Evolutionary conservation across 2,797 vertebrate species (phyloP).

Genomic region (Chaetophractus vellerosus): DNA sequence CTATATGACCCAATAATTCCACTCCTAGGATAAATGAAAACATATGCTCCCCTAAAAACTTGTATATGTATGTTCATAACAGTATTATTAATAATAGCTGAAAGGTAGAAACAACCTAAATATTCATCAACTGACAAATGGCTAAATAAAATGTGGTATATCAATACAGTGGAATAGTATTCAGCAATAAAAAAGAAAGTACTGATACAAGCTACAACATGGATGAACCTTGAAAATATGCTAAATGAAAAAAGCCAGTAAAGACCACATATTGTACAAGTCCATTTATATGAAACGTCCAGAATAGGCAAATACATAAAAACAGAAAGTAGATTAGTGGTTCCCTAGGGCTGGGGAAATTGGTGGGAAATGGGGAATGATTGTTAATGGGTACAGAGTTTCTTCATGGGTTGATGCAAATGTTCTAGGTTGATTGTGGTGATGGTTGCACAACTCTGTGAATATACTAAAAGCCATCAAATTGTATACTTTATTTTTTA

Average conservation of each 20-base stretch:
- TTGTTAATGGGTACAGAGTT: neutral
- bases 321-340: slow-evolving; percentile 28
- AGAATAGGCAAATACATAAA: slow-evolving; percentile 25
- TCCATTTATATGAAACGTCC: slow-evolving; percentile 25
- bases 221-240: neutral
- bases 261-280: slow-evolving; percentile 6
- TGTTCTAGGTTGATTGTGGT: neutral
- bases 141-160: neutral
- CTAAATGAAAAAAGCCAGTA: slow-evolving; percentile 53
- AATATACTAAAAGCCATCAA: slow-evolving; percentile 44
- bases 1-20: slow-evolving; percentile 47
- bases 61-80: slow-evolving; percentile 45
- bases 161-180: slow-evolving; percentile 20
- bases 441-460: neutral
- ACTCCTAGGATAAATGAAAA: slow-evolving; percentile 50
- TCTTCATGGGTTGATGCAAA: slow-evolving; percentile 25
- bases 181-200: slow-evolving; percentile 64
- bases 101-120: slow-evolving; percentile 62
- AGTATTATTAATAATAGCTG: slow-evolving; percentile 49
- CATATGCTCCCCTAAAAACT: slow-evolving; percentile 52
- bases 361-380: neutral
- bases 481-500: slow-evolving; percentile 42
- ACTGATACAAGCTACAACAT: neutral
- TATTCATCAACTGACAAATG: slow-evolving; percentile 15
- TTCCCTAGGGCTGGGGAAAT: neutral